These are phyloP conservation scores for Xestobium rufovillosum DNA, from an alignment of 2,888 invertebrate species.

Conservation along the genomic window DNA sequence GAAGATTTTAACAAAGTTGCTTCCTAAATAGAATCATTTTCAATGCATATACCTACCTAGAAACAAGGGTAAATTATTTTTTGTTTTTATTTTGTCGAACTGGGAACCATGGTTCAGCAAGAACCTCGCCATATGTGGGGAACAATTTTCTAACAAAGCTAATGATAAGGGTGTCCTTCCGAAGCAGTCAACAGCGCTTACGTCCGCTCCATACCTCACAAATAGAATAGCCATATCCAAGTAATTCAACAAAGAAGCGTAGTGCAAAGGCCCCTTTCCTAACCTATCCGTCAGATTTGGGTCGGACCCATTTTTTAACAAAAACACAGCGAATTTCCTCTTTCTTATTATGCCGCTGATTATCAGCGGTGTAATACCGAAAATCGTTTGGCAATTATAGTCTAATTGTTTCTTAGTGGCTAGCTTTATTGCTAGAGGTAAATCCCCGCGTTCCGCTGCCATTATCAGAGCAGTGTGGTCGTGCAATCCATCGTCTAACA, in stretches of 20 bases:
- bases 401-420: too few relatives aligned
- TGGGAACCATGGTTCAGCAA: slow-evolving; percentile 26
- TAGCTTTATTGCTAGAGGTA: too few relatives aligned
- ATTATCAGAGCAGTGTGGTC: slow-evolving; percentile 20
- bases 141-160: slow-evolving; percentile 21
- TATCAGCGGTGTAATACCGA: slow-evolving; percentile 22
- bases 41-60: too few relatives aligned
- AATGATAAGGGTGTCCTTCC: slow-evolving; percentile 27
- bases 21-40: slow-evolving; percentile 3
- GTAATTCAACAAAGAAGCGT: slow-evolving; percentile 19
- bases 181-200: slow-evolving; percentile 26
- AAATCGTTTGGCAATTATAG: too few relatives aligned
- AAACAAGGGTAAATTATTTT: too few relatives aligned
- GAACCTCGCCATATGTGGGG: slow-evolving; percentile 20
- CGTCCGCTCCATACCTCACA: slow-evolving; percentile 20
- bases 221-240: slow-evolving; percentile 21
- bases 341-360: slow-evolving; percentile 14
- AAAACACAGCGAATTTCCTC: slow-evolving; percentile 14
- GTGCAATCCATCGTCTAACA: slow-evolving; percentile 15
- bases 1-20: slow-evolving; percentile 11
- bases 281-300: slow-evolving; percentile 20
- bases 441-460: slow-evolving; percentile 23
- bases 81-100: too few relatives aligned
- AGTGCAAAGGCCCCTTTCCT: slow-evolving; percentile 24
- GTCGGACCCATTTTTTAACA: slow-evolving; percentile 24